These are phyloP conservation scores for Drosophila ficusphila DNA, from an alignment of 1,140 invertebrate genomes.

Conservation along the genomic window DNA sequence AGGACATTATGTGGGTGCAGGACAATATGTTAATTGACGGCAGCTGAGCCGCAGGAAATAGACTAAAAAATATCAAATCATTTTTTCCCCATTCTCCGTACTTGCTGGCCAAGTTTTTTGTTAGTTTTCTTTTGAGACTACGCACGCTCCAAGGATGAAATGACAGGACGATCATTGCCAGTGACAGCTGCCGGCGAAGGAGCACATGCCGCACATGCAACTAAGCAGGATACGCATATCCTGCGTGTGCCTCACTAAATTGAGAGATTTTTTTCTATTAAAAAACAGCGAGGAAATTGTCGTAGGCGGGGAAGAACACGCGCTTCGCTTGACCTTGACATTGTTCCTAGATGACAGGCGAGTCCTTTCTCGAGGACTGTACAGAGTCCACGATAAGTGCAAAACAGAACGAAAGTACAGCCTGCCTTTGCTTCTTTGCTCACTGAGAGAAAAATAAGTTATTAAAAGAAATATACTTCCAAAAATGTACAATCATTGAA, in stretches of 20 bases:
- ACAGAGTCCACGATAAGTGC: constrained; percentile 2
- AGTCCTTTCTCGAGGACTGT: constrained; percentile 29
- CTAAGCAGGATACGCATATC: constrained; percentile 78
- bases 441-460: constrained; percentile 1
- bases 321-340: constrained; percentile 75
- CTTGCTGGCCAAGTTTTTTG: constrained; percentile 28
- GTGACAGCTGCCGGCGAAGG: constrained; percentile 63
- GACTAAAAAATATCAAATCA: constrained; percentile 65
- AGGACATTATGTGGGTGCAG: constrained; percentile 54
- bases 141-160: constrained; percentile 63
- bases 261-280: constrained; percentile 80
- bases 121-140: constrained; percentile 49
- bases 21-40: constrained; percentile 50
- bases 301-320: constrained; percentile 44
- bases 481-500: too few relatives aligned
- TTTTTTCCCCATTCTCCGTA: constrained; percentile 49
- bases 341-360: constrained; percentile 60
- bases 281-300: constrained; percentile 60
- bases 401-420: constrained; percentile 19
- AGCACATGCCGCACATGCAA: constrained; percentile 60
- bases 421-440: background rate
- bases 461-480: background rate
- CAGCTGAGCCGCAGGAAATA: constrained; percentile 49
- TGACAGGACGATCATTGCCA: constrained; percentile 65
- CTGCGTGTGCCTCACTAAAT: constrained; percentile 57